Base-by-base conservation (phyloP, 2,113 vertebrate genomes). In the Scatophagus argus region DNA sequence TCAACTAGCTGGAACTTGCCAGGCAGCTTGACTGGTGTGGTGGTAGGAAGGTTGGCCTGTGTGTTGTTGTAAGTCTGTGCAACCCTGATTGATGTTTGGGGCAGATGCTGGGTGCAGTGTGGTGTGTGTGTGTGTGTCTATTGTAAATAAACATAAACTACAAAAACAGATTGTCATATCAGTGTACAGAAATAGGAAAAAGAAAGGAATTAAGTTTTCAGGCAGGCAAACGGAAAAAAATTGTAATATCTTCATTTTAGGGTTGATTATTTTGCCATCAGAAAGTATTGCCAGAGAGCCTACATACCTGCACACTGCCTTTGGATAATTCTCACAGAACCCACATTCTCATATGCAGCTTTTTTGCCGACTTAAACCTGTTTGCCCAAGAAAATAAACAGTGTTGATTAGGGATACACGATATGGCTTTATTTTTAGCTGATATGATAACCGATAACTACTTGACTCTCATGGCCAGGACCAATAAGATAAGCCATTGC, bases 1-100 rank as follows among this genome's bases (percentile, higher is more conserved):
- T 87, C 11, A 58, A 66, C 91, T 19, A 55, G 84, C 73, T 41
- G 12, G 32, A 83, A 87, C 88, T 81, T 90, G 84, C 54, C 70
- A 52, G 12, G 56, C 47, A 64, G 47, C 49, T 72, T 71, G 17
- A 14, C 17, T 17, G 31, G 32, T 34, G 47, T 34, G 4, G 47
- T 34, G 4, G 6, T 3, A 0, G 56, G 11, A 9, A 29, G 27
- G 27, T 36, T 41, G 58, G 19, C 13, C n/a, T 43, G 31, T 47
- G 63, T n/a, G 39, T 17, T 69, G 43, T 56, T 71, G 3, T n/a
- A 23, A 36, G 17, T 0, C 27, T 59, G 39, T 34, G 17, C 8
- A 54, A 4, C 32, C 14, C 21, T 56, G 23, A 74, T 54, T 76
- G 39, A 68, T 69, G 39, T 25, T 59, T 66, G 0, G 16, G 36